Percentiles rank a stretch among this genome's conserved stretches.
Conservation (phyloP, 2,797 vertebrate species). For the Lemur catta region DNA sequence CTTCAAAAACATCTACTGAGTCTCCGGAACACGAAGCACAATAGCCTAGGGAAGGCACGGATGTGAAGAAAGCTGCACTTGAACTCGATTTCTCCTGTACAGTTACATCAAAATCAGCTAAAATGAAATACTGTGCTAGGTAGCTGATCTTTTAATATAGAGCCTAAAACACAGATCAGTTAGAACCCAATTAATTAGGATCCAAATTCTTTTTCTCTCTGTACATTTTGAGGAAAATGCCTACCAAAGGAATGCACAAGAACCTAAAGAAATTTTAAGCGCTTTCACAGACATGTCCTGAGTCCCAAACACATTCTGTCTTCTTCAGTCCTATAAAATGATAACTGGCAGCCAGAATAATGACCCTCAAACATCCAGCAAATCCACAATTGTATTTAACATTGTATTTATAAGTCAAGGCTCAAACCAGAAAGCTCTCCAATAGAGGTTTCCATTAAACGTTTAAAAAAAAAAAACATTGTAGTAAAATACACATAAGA, state of each 20-base stretch:
- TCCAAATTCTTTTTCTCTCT: constrained; percentile 38
- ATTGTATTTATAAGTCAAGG: not conserved
- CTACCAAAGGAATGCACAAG: not conserved
- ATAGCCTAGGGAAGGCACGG: not conserved
- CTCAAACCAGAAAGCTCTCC: not conserved
- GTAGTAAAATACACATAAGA: not conserved
- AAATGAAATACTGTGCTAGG: not conserved
- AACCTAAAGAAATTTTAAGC: not conserved
- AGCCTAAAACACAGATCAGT: constrained; percentile 31
- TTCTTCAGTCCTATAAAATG: not conserved
- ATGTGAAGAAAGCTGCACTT: not conserved
- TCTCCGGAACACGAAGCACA: not conserved
- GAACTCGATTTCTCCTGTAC: not conserved
- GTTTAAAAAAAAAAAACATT: not conserved
- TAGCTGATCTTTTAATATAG: not conserved
- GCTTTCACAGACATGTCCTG: not conserved
- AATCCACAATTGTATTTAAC: not conserved
- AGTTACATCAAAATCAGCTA: not conserved
- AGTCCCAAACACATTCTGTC: not conserved
- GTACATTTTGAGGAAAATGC: not conserved
- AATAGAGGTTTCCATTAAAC: not conserved
- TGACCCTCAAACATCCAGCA: not conserved
- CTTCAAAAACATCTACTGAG: constrained; percentile 55
- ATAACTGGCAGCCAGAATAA: not conserved
- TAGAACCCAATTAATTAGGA: constrained; percentile 29